Base-by-base conservation (phyloP, 2,888 invertebrate genomes). In the Rhodophaea formosa region DNA sequence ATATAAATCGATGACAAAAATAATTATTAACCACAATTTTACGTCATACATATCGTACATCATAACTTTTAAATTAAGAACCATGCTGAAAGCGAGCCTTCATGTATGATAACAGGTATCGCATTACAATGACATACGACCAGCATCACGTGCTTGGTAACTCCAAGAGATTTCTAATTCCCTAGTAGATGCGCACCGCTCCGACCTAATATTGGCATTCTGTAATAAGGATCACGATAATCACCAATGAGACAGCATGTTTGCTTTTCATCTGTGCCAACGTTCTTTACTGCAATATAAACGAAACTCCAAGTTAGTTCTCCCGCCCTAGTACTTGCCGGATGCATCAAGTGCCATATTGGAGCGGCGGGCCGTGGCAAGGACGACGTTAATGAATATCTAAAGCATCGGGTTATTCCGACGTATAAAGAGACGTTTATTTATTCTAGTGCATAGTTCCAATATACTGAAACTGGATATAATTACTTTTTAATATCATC, bases 341-440 rank as follows among this genome's bases (percentile, higher is more conserved):
- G 32, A 51, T 51, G 51, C 51, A 35, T 35, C 51, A 53, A 55
- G 45, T 55, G 45, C 54, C 35, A 44, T 45, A 45, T 55, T 55
- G 61, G 52, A 47, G 49, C 17, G 46, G 44, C 57, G 17, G 32
- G 35, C 29, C 35, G n/a, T 35, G 35, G 67, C 62, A 66, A 71
- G 68, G 70, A 68, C 62, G 68, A 69, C 69, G 75, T 71, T 80
- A 82, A 79, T 80, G 74, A 77, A 67, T 65, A 64, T 67, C 62
- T 63, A 63, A 62, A 70, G 69, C 65, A 68, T 68, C 70, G 65
- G 23, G 23, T 23, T 23, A 23, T 23, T 23, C 23, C 2, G 23
- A 23, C 23, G 23, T 23, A 23, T n/a, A n/a, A n/a, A n/a, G n/a
- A n/a, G n/a, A n/a, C n/a, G n/a, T n/a, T n/a, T n/a, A n/a, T n/a